Evolutionary conservation across 2,797 vertebrate genomes (phyloP).

Genomic region (Todus mexicanus): DNA sequence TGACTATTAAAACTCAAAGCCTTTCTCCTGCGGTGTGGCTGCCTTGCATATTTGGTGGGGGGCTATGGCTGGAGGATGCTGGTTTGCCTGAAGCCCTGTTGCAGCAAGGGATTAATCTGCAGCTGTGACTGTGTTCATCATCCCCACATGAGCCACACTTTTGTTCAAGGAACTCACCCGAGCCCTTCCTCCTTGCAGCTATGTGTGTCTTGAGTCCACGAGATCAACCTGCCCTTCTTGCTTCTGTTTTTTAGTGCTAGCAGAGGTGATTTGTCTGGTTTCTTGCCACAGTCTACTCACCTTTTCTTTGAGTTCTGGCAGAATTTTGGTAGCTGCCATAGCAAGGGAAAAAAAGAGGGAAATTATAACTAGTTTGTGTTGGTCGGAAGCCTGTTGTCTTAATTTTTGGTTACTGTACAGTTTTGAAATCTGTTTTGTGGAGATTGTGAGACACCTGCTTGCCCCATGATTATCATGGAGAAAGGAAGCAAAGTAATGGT

Average conservation of each 20-base stretch:
- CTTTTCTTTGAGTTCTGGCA: background rate
- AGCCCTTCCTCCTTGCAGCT: background rate
- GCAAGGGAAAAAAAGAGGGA: background rate
- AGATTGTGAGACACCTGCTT: background rate
- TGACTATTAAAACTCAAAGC: background rate
- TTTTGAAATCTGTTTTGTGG: background rate
- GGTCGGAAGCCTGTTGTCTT: background rate
- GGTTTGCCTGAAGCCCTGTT: background rate
- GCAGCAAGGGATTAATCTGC: rapidly evolving
- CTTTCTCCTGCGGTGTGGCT: background rate
- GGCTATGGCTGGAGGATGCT: background rate
- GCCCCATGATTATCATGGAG: background rate
- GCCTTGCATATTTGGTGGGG: background rate
- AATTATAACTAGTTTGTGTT: background rate
- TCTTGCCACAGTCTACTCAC: background rate
- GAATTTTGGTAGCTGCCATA: background rate
- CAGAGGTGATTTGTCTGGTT: background rate
- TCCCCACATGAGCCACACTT: background rate
- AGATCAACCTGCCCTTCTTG: background rate
- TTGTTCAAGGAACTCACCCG: background rate
- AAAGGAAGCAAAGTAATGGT: background rate
- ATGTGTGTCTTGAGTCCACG: background rate
- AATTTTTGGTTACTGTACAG: background rate
- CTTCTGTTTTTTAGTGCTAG: background rate
- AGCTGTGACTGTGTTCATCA: background rate